These are phyloP conservation scores for Timandra comae DNA, from an alignment of 2,888 invertebrate species.

Conservation along the genomic window DNA sequence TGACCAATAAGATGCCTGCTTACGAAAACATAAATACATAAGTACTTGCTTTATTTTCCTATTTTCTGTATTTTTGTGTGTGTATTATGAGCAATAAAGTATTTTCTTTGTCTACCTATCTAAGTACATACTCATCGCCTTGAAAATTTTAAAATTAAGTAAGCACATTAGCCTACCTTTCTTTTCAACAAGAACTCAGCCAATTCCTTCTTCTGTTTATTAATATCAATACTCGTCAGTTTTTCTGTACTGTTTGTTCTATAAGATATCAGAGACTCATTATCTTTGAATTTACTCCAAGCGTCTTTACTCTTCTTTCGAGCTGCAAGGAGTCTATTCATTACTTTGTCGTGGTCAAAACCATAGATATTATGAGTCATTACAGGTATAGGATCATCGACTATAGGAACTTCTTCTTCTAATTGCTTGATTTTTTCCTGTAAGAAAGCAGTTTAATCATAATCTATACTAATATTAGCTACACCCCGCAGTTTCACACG, in stretches of 20 bases:
- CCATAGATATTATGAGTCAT: slow-evolving; percentile 86
- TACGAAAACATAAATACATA: too few relatives aligned
- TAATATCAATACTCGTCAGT: slow-evolving; percentile 27
- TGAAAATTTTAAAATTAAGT: too few relatives aligned
- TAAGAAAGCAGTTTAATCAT: too few relatives aligned
- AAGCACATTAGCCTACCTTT: too few relatives aligned
- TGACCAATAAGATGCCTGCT: too few relatives aligned
- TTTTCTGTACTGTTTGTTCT: slow-evolving; percentile 24
- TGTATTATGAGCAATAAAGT: too few relatives aligned
- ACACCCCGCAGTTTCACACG: too few relatives aligned
- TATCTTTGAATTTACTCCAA: slow-evolving; percentile 53
- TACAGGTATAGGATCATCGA: slow-evolving; percentile 73
- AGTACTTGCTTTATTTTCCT: too few relatives aligned
- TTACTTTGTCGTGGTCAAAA: slow-evolving; percentile 80
- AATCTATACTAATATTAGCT: too few relatives aligned
- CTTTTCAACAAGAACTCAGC: slow-evolving; percentile 73
- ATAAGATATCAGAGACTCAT: slow-evolving; percentile 48
- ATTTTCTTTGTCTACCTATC: too few relatives aligned
- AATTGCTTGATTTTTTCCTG: slow-evolving; percentile 61
- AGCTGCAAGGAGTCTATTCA: slow-evolving; percentile 72
- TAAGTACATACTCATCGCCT: too few relatives aligned
- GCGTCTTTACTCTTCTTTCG: slow-evolving; percentile 73
- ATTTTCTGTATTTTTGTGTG: too few relatives aligned
- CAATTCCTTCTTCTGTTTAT: slow-evolving; percentile 66
- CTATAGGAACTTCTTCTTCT: slow-evolving; percentile 44